Percentiles rank a stretch among this genome's conserved stretches.
These are phyloP conservation scores for Xanthorhoe spadicearia DNA, from an alignment of 2,888 invertebrate genomes.

Conservation along the genomic window DNA sequence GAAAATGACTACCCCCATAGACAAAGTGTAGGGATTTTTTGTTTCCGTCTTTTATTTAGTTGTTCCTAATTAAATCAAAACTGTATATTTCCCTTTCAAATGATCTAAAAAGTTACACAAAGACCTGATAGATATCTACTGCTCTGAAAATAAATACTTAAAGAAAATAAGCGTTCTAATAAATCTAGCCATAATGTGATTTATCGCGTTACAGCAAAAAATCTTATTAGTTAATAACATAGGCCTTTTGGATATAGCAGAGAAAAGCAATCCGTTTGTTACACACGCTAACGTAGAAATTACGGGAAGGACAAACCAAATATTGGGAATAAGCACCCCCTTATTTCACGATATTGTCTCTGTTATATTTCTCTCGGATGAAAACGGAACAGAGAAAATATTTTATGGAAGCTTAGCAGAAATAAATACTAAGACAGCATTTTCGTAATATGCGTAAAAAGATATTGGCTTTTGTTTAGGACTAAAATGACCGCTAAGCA, in stretches of 20 bases:
- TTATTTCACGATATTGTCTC: constrained; percentile 41
- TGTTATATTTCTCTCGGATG: constrained; percentile 35
- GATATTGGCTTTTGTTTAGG: background rate
- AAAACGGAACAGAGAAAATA: constrained; percentile 30
- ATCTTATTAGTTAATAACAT: constrained; percentile 32
- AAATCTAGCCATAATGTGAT: constrained; percentile 6
- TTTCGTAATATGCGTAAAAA: background rate
- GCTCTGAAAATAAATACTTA: background rate
- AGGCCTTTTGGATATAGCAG: constrained; percentile 20
- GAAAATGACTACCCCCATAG: no score
- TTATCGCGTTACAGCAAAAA: constrained; percentile 25
- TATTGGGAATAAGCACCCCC: constrained; percentile 42
- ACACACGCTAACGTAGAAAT: constrained; percentile 39
- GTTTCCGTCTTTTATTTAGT: no score
- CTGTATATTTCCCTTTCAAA: no score
- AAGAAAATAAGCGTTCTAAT: background rate
- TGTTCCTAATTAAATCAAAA: no score
- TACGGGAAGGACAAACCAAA: constrained; percentile 44
- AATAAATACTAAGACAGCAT: constrained; percentile 4
- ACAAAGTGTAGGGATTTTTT: no score
- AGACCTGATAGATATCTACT: no score
- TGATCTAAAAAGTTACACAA: no score
- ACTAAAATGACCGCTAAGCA: background rate
- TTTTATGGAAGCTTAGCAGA: constrained; percentile 23
- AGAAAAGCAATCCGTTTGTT: constrained; percentile 41